Conservation (phyloP, 2,113 vertebrate species). For the Odobenus rosmarus region DNA sequence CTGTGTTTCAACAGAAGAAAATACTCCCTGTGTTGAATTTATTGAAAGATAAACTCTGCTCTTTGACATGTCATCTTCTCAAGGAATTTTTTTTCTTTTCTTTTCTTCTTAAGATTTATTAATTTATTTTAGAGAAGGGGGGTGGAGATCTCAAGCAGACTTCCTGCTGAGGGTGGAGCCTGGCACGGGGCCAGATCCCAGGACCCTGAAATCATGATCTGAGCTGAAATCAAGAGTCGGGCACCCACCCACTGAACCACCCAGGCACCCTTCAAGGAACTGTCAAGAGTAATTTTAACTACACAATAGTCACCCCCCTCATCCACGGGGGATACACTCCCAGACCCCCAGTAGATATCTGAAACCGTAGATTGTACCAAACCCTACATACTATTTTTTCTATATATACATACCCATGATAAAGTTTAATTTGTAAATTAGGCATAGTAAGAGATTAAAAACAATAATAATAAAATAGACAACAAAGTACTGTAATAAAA, state of each 20-base stretch:
- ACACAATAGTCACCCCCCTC: neutral
- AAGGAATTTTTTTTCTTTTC: neutral
- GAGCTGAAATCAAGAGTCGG: neutral
- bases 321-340: neutral
- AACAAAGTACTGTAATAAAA: neutral
- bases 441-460: neutral
- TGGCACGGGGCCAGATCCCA: neutral
- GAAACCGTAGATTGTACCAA: neutral
- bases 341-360: neutral
- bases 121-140: neutral
- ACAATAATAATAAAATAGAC: neutral
- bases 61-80: neutral
- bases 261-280: neutral
- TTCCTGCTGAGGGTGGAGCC: neutral
- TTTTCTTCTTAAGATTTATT: neutral
- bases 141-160: neutral
- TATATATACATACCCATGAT: neutral
- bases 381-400: neutral
- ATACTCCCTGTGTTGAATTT: neutral
- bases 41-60: neutral
- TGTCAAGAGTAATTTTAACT: neutral
- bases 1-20: neutral
- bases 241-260: neutral
- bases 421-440: neutral
- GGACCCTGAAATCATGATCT: neutral